A percentile compares a stretch with the other conserved stretches of the same genome.
Conservation (phyloP, 1,140 invertebrate genomes). For the Panulirus ornatus region DNA sequence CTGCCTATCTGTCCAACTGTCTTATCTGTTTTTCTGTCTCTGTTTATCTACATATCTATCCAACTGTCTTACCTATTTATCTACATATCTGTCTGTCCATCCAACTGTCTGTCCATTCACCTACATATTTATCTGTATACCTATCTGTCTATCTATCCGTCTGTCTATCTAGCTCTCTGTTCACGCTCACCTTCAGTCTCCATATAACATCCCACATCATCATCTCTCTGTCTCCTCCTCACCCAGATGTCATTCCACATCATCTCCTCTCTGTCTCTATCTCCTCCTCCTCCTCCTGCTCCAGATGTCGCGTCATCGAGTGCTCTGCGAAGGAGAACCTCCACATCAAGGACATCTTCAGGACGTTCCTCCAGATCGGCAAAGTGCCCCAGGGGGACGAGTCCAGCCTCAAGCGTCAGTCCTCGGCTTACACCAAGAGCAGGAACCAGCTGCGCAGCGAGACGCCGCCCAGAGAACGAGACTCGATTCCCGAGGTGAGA, state of each 20-base stretch:
- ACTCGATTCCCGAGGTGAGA: constrained; percentile 59
- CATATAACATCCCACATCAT: too few relatives aligned
- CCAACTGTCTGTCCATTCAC: too few relatives aligned
- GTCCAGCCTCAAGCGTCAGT: constrained; percentile 60
- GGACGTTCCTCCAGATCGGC: constrained; percentile 76
- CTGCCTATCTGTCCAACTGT: too few relatives aligned
- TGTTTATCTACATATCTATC: too few relatives aligned
- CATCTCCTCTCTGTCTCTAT: background rate
- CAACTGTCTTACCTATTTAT: too few relatives aligned
- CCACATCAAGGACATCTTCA: constrained; percentile 85
- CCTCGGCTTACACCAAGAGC: constrained; percentile 56
- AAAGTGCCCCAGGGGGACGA: constrained; percentile 60
- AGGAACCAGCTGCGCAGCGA: constrained; percentile 23
- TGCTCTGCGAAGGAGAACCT: constrained; percentile 89
- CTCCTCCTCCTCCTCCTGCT: background rate
- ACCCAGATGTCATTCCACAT: too few relatives aligned
- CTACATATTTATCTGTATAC: too few relatives aligned
- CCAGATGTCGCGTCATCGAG: constrained; percentile 87
- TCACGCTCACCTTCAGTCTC: too few relatives aligned
- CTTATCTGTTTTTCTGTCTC: too few relatives aligned
- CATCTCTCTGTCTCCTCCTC: background rate
- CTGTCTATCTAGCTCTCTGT: too few relatives aligned
- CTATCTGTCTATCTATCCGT: too few relatives aligned
- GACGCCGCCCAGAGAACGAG: constrained; percentile 53
- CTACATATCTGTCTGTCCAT: too few relatives aligned